phyloP scores from a whole-genome alignment of 2,888 invertebrate genomes.

The Drosophila mercatorum region DNA sequence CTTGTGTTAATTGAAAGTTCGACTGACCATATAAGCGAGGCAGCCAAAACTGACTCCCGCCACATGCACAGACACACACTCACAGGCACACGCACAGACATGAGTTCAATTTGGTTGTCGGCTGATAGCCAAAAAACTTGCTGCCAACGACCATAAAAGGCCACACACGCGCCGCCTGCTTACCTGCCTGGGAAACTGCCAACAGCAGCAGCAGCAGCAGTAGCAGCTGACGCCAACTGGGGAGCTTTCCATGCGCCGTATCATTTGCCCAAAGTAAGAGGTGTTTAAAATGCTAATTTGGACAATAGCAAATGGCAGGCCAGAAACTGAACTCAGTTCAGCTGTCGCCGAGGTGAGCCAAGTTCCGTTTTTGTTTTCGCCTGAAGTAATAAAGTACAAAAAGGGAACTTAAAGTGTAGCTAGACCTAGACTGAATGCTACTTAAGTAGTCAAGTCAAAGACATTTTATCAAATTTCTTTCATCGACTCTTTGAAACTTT shows the following conservation, averaged over 20 bases:
- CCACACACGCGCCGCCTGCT: constrained; percentile 69
- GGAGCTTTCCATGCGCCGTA: constrained; percentile 65
- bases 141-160: constrained; percentile 65
- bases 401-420: constrained; percentile 11
- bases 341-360: constrained; percentile 28
- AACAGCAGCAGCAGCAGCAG: constrained; percentile 10
- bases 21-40: constrained; percentile 69
- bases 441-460: neutral
- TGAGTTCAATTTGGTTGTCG: constrained; percentile 73
- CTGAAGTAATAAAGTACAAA: constrained; percentile 43
- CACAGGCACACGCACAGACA: constrained; percentile 11
- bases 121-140: constrained; percentile 73
- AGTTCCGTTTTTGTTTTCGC: constrained; percentile 34
- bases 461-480: no score
- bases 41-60: constrained; percentile 63
- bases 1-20: constrained; percentile 78
- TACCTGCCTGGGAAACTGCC: constrained; percentile 64
- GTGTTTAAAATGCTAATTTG: constrained; percentile 78
- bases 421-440: neutral
- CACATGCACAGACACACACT: constrained; percentile 23
- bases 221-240: constrained; percentile 27
- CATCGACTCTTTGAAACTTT: no score
- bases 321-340: constrained; percentile 47
- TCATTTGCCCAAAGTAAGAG: constrained; percentile 78
- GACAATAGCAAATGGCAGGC: constrained; percentile 63